Conservation (phyloP, 2,888 invertebrate species). For the Drosophila subquinaria region DNA sequence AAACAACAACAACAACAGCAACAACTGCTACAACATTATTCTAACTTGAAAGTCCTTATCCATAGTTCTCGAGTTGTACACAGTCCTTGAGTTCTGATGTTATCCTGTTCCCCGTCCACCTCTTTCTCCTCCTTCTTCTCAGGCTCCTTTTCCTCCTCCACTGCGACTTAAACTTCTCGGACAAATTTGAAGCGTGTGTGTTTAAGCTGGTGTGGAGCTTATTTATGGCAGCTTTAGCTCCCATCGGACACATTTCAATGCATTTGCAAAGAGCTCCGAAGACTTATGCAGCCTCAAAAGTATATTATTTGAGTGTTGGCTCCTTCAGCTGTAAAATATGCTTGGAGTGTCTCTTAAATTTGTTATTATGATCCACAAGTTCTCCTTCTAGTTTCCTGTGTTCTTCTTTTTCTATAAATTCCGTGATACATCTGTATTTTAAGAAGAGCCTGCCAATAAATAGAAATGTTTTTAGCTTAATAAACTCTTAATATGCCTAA, state of each 20-base stretch:
- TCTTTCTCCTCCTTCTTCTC: neutral
- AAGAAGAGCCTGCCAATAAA: no score
- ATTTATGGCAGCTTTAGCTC: slow-evolving; percentile 83
- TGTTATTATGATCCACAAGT: slow-evolving; percentile 13
- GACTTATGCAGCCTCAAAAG: slow-evolving; percentile 48
- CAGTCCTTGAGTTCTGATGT: slow-evolving; percentile 13
- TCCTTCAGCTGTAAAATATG: slow-evolving; percentile 18
- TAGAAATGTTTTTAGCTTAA: neutral
- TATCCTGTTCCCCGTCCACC: slow-evolving; percentile 4
- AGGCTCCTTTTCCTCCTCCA: neutral
- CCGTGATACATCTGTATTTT: no score
- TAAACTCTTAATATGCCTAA: neutral
- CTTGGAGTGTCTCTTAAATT: slow-evolving; percentile 16
- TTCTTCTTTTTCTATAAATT: no score
- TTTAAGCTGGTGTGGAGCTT: slow-evolving; percentile 54
- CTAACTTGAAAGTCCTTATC: slow-evolving; percentile 27
- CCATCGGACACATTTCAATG: slow-evolving; percentile 82
- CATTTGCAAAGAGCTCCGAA: slow-evolving; percentile 64
- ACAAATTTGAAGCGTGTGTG: slow-evolving; percentile 35
- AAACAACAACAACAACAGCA: slow-evolving; percentile 9
- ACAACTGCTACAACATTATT: slow-evolving; percentile 10
- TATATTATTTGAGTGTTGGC: slow-evolving; percentile 27
- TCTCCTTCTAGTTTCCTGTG: neutral
- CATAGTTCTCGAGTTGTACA: slow-evolving; percentile 21
- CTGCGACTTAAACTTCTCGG: neutral